Base-by-base conservation (phyloP, 1,140 invertebrate species). In the Ericerus pela region DNA sequence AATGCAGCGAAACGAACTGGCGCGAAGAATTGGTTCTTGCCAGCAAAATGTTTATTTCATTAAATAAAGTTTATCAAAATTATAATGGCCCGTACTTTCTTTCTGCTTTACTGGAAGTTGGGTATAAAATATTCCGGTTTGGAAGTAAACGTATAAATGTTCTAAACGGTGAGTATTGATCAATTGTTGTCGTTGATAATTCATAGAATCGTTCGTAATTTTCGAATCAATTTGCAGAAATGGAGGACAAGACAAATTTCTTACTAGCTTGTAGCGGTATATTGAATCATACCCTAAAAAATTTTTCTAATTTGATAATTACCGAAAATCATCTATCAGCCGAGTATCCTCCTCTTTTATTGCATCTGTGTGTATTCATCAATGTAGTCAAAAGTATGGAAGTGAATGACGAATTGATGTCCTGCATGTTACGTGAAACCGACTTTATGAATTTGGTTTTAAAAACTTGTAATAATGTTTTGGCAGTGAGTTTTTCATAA, bases 1-100 rank as follows among this genome's bases (percentile, higher is more conserved):
- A 47, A 47, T 47, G 41, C 18, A 47, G 41, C 16, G 10, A 47
- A 24, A 47, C 41, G 5, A 47, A 47, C 26, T 47, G 41, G 41
- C 10, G 16, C 11, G 41, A 47, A 24, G 41, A 47, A 24, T 16
- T 47, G 2, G 8, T 22, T 10, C 41, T 47, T 20, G 26, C 16
- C 20, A 22, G 10, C 26, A 47, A 47, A 47, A 47, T 47, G 41
- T 47, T 47, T 14, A 47, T 47, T 4, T 18, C 26, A 20, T 22
- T 47, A 24, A 47, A 47, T 14, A 14, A 47, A 22, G 22, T 24
- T 47, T 4, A 47, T 10, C 26, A 24, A 8, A 18, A 24, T 3
- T 47, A 47, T 24, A 47, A 20, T 20, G n/a, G n/a, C n/a, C 41
- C 41, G 3, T 47, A 47, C 14, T 47, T 47, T 24, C 26, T 24